These are phyloP conservation scores for Meganola albula DNA, from an alignment of 2,888 invertebrate genomes.

Conservation along the genomic window DNA sequence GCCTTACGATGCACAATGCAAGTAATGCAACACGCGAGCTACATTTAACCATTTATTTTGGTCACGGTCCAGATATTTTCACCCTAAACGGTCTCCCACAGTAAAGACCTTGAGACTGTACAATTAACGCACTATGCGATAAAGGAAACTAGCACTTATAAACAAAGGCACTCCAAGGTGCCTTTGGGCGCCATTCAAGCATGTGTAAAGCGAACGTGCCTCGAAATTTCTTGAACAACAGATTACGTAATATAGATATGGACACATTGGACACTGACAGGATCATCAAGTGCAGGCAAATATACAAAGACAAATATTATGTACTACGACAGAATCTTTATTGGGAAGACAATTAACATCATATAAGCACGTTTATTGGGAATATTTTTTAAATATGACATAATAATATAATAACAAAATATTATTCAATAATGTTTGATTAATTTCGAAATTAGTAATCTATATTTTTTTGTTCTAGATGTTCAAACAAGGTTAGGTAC, in stretches of 20 bases:
- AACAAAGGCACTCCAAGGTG: conserved; percentile 55
- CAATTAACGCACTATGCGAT: conserved; percentile 40
- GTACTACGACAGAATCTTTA: too few species aligned
- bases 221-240: conserved; percentile 43
- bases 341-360: too few species aligned
- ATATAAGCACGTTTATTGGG: too few species aligned
- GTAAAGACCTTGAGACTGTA: conserved; percentile 34
- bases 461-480: too few species aligned
- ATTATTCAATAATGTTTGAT: too few species aligned
- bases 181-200: conserved; percentile 53
- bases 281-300: conserved; percentile 26
- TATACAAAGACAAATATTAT: too few species aligned
- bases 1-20: too few species aligned
- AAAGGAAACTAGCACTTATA: conserved; percentile 44
- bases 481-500: too few species aligned
- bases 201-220: conserved; percentile 44
- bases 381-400: too few species aligned
- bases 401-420: too few species aligned
- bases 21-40: conserved; percentile 15
- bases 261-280: too few species aligned
- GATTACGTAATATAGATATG: conserved; percentile 34
- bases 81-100: conserved; percentile 30
- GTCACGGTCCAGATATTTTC: conserved; percentile 32
- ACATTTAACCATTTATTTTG: conserved; percentile 21
- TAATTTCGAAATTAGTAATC: too few species aligned